phyloP scores from a whole-genome alignment of 2,888 invertebrate genomes.

The Drosophila greeni region DNA sequence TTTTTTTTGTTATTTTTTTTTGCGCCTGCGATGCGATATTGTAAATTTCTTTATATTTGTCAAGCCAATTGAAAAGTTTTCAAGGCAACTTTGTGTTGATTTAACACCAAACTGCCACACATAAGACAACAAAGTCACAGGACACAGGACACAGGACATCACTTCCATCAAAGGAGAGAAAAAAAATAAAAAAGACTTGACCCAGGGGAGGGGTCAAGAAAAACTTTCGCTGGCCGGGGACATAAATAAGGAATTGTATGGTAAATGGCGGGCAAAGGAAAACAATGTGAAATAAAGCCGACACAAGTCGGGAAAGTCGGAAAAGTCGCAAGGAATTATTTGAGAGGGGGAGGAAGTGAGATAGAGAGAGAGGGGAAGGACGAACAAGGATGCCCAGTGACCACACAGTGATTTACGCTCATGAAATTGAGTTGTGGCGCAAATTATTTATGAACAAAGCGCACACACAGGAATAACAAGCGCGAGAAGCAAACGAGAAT shows the following conservation, averaged over 20 bases:
- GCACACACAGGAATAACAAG: conserved; percentile 62
- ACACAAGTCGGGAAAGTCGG: conserved; percentile 41
- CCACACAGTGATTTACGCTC: conserved; percentile 71
- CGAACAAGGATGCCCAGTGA: conserved; percentile 57
- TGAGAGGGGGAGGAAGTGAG: conserved; percentile 30
- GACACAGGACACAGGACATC: no score
- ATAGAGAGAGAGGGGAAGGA: background rate
- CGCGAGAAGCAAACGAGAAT: conserved; percentile 33
- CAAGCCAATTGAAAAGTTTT: conserved; percentile 70
- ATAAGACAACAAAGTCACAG: conserved; percentile 41
- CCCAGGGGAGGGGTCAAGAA: conserved; percentile 11
- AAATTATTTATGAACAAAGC: conserved; percentile 72
- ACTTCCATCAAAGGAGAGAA: conserved; percentile 35
- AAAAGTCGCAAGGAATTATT: conserved; percentile 49
- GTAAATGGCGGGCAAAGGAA: conserved; percentile 54
- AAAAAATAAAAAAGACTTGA: no score
- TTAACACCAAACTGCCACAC: conserved; percentile 54
- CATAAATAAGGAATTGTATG: conserved; percentile 65
- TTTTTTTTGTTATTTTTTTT: background rate
- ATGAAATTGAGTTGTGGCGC: conserved; percentile 70
- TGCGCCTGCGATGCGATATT: conserved; percentile 27
- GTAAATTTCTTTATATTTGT: conserved; percentile 63
- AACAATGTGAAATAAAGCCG: conserved; percentile 38
- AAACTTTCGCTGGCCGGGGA: conserved; percentile 31
- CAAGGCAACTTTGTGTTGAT: conserved; percentile 62